Base-by-base conservation (phyloP, 2,888 invertebrate species). In the Tinea pellionella region DNA sequence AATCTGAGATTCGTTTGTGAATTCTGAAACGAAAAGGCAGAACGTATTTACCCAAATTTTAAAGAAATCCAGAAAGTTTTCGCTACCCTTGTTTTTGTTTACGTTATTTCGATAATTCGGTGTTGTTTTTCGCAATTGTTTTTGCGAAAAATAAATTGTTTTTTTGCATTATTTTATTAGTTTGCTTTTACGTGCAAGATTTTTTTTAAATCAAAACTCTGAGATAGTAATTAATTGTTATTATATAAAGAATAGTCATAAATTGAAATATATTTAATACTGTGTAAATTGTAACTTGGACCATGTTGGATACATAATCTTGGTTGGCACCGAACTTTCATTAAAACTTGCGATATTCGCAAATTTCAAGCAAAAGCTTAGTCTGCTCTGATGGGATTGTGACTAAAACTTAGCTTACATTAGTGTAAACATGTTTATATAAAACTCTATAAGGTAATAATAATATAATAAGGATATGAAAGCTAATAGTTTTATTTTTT, bases 1-100 rank as follows among this genome's bases (percentile, higher is more conserved):
- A 64, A 61, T 62, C 65, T 68, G 66, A 68, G 66, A 68, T 71
- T 66, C 65, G 64, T 63, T 62, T 43, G 47, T 11, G 59, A 62
- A 65, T 66, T 73, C 68, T 73, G 70, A 59, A 59, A 59, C 11
- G 59, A 16, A 24, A 24, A 24, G 24, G 6, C 24, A n/a, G 24
- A 30, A 32, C 15, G 18, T 70, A 53, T 53, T 53, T 53, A 66
- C 70, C 67, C 64, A 67, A 68, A 71, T 69, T 68, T 68, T 64
- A 66, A 67, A 63, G 63, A 64, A 68, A 24, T 24, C 53, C 24
- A 53, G 3, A 47, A 8, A 53, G 24, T 53, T 53, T 53, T 24
- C 19, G 18, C 2, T 53, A 3, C 24, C 6, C 6, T 53, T 53
- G 24, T 53, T 53, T 18, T 68, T 66, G 59, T 55, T 55, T 55